Evolutionary conservation across 2,888 invertebrate species (phyloP).

Genomic region (Agonopterix arenella): DNA sequence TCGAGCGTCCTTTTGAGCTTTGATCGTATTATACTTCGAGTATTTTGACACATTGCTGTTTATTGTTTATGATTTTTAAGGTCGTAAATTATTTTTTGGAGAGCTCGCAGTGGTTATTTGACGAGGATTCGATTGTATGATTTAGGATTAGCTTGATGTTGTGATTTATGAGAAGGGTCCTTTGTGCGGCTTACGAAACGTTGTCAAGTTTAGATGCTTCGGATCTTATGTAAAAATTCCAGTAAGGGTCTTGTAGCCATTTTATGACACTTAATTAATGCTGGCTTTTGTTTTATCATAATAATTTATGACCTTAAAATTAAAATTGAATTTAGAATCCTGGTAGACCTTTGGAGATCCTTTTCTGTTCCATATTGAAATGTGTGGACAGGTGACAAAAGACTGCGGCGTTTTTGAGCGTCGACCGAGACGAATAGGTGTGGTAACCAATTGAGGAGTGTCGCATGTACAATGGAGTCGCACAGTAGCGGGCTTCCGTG

Average conservation of each 20-base stretch:
- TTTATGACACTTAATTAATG: too few relatives aligned
- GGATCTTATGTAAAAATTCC: background rate
- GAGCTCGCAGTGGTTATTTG: constrained; percentile 31
- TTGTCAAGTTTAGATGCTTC: constrained; percentile 1
- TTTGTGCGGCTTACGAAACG: constrained; percentile 16
- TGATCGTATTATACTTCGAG: constrained; percentile 52
- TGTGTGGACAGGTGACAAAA: constrained; percentile 48
- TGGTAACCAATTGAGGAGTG: constrained; percentile 51
- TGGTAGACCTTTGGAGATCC: background rate
- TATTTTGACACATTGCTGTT: constrained; percentile 72
- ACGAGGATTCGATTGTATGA: constrained; percentile 53
- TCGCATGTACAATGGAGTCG: constrained; percentile 46
- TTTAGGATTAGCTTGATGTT: constrained; percentile 49
- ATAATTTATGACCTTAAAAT: too few relatives aligned
- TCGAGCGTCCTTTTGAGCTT: constrained; percentile 32
- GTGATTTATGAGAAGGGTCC: constrained; percentile 52
- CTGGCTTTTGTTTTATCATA: too few relatives aligned
- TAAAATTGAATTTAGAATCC: too few relatives aligned
- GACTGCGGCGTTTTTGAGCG: constrained; percentile 42
- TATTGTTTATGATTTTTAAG: constrained; percentile 59
- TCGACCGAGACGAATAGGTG: constrained; percentile 51
- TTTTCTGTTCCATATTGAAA: constrained; percentile 20
- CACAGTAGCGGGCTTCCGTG: constrained; percentile 73
- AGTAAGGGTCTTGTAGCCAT: too few relatives aligned
- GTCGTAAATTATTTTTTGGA: constrained; percentile 57